Conservation (phyloP, 2,888 invertebrate genomes). For the Aethes cnicana region DNA sequence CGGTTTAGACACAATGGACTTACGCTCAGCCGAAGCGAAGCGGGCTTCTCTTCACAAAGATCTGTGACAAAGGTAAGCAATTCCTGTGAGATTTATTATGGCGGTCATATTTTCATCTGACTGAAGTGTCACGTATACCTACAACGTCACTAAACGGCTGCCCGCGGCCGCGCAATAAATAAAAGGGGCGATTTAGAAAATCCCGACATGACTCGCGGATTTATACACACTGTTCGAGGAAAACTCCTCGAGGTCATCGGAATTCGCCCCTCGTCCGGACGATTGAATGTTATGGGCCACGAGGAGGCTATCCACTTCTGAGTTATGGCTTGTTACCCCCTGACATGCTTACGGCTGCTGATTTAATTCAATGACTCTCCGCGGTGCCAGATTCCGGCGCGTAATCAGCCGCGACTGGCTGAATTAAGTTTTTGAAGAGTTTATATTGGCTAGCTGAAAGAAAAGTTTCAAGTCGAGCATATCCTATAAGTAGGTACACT, state of each 20-base stretch:
- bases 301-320: conserved; percentile 71
- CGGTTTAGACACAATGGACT: no score
- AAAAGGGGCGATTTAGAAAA: conserved; percentile 78
- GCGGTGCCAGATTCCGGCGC: background rate
- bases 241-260: conserved; percentile 77
- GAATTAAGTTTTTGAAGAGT: conserved; percentile 2
- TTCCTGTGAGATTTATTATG: conserved; percentile 29
- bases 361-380: conserved; percentile 63
- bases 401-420: conserved; percentile 15
- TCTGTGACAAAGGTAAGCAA: conserved; percentile 28
- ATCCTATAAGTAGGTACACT: no score
- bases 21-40: conserved; percentile 27
- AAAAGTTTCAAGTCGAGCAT: no score
- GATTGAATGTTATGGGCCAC: conserved; percentile 80
- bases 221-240: conserved; percentile 74
- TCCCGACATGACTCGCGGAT: conserved; percentile 77
- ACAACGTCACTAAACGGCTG: conserved; percentile 68
- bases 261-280: conserved; percentile 76
- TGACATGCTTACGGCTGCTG: conserved; percentile 65
- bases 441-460: no score
- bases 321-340: conserved; percentile 70
- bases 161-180: conserved; percentile 71
- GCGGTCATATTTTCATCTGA: conserved; percentile 44
- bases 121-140: conserved; percentile 58
- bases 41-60: conserved; percentile 26